Conservation (phyloP, 2,797 vertebrate genomes). For the Podarcis siculus region DNA sequence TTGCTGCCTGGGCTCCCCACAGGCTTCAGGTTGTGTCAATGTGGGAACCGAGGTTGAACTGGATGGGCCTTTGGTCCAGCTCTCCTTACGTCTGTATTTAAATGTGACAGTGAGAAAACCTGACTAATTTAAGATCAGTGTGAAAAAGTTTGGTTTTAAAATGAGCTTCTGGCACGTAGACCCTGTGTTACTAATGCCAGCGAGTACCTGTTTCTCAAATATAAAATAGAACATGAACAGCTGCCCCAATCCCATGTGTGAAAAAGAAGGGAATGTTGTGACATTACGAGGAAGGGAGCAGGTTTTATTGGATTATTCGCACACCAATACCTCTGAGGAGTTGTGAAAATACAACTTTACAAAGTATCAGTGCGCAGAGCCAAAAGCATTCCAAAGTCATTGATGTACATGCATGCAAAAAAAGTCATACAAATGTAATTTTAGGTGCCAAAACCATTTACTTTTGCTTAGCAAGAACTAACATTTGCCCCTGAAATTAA, state of each 20-base stretch:
- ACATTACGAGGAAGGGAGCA: not conserved
- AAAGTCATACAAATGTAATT: slow-evolving; percentile 42
- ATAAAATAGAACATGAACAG: not conserved
- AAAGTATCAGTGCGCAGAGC: slow-evolving; percentile 23
- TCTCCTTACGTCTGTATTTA: not conserved
- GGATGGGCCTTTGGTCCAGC: no score
- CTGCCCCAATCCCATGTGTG: not conserved
- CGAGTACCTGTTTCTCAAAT: not conserved
- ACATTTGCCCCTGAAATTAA: slow-evolving; percentile 29
- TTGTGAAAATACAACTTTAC: not conserved
- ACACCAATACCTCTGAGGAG: not conserved
- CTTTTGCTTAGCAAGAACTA: slow-evolving; percentile 31
- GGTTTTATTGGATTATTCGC: not conserved
- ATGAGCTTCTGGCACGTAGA: not conserved
- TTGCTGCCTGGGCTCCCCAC: no score
- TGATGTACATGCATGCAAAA: slow-evolving; percentile 25
- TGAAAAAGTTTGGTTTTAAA: not conserved
- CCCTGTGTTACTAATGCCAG: not conserved
- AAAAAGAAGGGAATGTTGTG: not conserved
- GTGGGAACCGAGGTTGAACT: no score
- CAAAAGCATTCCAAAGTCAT: slow-evolving; percentile 40
- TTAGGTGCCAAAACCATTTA: not conserved
- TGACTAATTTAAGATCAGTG: not conserved
- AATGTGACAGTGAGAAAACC: no score
- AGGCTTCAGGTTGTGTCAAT: no score